phyloP scores from a whole-genome alignment of 1,140 invertebrate species.

The Plodia interpunctella region DNA sequence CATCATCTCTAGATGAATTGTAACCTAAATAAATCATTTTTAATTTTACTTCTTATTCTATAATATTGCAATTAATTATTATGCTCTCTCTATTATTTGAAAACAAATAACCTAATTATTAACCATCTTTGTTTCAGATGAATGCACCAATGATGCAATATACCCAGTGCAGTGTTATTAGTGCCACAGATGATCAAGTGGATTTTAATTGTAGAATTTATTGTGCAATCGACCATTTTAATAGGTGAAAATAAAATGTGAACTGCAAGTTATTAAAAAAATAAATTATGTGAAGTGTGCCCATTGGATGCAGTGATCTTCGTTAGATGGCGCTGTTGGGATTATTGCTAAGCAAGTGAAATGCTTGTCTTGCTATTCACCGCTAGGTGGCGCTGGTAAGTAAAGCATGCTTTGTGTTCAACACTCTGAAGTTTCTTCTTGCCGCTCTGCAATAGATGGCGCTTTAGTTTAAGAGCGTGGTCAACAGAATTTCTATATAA shows the following conservation, averaged over 20 bases:
- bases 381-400: conserved; percentile 61
- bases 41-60: too few relatives aligned
- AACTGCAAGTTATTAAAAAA: conserved; percentile 23
- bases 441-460: conserved; percentile 38
- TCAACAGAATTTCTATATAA: conserved; percentile 5
- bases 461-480: not conserved
- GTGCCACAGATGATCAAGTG: conserved; percentile 47
- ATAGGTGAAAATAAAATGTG: conserved; percentile 45
- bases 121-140: conserved; percentile 56
- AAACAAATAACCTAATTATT: conserved; percentile 13
- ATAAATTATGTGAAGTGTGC: conserved; percentile 41
- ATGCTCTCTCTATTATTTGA: not conserved
- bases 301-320: conserved; percentile 69
- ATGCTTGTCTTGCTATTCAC: conserved; percentile 37
- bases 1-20: not conserved
- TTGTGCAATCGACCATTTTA: conserved; percentile 17
- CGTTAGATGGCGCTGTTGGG: conserved; percentile 58
- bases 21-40: not conserved
- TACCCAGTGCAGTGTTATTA: conserved; percentile 48
- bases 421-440: conserved; percentile 18
- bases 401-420: conserved; percentile 12
- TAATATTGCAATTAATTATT: too few relatives aligned
- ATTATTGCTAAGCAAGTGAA: conserved; percentile 49
- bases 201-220: conserved; percentile 9
- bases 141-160: conserved; percentile 53